Evolutionary conservation across 1,140 invertebrate genomes (phyloP).

Genomic region (Chironomus tepperi): DNA sequence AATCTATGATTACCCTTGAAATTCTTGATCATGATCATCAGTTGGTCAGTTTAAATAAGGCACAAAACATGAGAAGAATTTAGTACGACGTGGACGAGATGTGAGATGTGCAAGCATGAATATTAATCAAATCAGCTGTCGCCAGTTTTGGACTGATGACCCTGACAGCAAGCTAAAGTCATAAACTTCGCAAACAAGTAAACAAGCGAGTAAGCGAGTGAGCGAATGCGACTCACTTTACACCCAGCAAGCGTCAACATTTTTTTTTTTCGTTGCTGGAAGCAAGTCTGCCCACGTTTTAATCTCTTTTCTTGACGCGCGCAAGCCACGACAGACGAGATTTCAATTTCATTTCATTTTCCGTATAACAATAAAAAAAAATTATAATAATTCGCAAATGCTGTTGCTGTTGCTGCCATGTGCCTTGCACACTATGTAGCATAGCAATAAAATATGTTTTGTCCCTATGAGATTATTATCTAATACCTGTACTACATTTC

Average conservation of each 20-base stretch:
- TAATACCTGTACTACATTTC: too few species aligned
- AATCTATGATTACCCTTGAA: too few species aligned
- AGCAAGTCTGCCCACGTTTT: slow-evolving; percentile 10
- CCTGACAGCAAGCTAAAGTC: slow-evolving; percentile 5
- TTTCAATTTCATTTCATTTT: neutral
- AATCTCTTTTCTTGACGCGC: neutral
- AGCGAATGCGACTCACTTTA: neutral
- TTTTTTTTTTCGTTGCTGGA: neutral
- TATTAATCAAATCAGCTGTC: slow-evolving; percentile 13
- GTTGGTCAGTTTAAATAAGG: neutral
- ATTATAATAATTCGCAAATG: neutral
- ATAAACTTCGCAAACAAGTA: neutral
- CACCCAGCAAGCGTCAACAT: neutral
- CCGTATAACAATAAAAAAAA: neutral
- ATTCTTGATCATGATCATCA: too few species aligned
- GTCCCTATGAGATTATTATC: neutral
- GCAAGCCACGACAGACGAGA: neutral
- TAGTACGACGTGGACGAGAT: neutral
- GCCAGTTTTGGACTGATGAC: neutral
- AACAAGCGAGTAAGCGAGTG: neutral
- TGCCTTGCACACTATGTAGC: neutral
- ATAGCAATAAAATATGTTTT: neutral
- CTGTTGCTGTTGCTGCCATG: neutral
- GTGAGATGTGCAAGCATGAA: neutral
- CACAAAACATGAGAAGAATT: neutral